Evolutionary conservation across 2,888 invertebrate genomes (phyloP).

Genomic region (Incurvaria masculella): DNA sequence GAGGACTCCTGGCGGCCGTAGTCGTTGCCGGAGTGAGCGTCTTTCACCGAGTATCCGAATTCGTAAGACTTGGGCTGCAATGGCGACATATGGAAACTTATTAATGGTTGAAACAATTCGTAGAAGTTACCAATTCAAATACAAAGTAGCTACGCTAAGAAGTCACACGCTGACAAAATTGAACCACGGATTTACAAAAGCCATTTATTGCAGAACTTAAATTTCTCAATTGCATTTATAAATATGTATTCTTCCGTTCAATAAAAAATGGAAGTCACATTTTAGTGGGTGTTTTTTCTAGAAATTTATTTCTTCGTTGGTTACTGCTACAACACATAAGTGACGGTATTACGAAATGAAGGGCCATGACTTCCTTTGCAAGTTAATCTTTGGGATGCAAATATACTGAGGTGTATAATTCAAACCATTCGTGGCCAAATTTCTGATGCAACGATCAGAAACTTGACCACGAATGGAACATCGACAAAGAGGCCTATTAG

Average conservation of each 20-base stretch:
- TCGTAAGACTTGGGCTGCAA: slow-evolving; percentile 72
- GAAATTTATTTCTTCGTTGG: too few relatives aligned
- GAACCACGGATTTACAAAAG: background rate
- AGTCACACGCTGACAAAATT: background rate
- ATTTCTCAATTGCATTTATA: background rate
- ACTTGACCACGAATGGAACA: too few relatives aligned
- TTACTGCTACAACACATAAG: too few relatives aligned
- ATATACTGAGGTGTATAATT: too few relatives aligned
- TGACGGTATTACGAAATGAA: slow-evolving; percentile 34
- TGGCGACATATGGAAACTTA: background rate
- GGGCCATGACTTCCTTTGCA: slow-evolving; percentile 36
- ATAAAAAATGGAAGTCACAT: slow-evolving; percentile 25
- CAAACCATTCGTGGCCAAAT: too few relatives aligned
- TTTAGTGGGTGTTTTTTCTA: slow-evolving; percentile 32
- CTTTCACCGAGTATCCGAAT: slow-evolving; percentile 77
- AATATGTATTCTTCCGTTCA: background rate
- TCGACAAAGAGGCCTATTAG: too few relatives aligned
- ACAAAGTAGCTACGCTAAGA: background rate
- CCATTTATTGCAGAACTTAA: slow-evolving; percentile 3
- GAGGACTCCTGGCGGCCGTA: slow-evolving; percentile 68
- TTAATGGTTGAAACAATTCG: background rate
- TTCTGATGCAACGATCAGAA: too few relatives aligned
- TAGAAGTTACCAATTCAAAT: background rate
- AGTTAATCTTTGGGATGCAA: too few relatives aligned
- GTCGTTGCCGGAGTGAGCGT: slow-evolving; percentile 70